A percentile compares a stretch with the other conserved stretches of the same genome.
phyloP scores from a whole-genome alignment of 1,140 invertebrate species.

The Drosophila pandora region DNA sequence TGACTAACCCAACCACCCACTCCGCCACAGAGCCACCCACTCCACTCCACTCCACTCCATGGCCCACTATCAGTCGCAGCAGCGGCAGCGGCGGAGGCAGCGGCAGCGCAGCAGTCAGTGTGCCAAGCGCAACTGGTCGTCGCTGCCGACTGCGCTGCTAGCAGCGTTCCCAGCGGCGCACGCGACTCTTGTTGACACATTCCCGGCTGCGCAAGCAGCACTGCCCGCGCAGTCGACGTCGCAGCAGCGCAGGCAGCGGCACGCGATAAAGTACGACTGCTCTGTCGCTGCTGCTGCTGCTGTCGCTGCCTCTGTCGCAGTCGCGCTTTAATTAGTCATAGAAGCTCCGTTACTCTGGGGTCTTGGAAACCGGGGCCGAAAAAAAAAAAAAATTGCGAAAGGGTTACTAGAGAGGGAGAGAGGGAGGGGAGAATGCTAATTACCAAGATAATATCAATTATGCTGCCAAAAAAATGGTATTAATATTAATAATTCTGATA shows the following conservation, averaged over 20 bases:
- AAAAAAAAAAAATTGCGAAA: not conserved
- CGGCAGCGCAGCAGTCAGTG: not conserved
- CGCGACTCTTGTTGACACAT: constrained; percentile 71
- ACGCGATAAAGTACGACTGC: constrained; percentile 59
- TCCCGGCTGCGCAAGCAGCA: constrained; percentile 15
- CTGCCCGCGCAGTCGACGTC: constrained; percentile 6
- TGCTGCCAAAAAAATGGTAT: constrained; percentile 16
- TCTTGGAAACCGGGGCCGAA: constrained; percentile 2
- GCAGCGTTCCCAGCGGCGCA: constrained; percentile 57
- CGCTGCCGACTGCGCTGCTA: constrained; percentile 8
- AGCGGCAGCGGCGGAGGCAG: no score
- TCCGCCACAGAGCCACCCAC: not conserved
- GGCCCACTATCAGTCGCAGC: not conserved
- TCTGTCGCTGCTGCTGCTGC: no score
- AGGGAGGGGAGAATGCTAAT: constrained; percentile 28
- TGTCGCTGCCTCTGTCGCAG: not conserved
- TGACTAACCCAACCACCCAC: constrained; percentile 23
- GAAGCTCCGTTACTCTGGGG: not conserved
- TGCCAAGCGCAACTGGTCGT: not conserved
- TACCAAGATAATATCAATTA: constrained; percentile 48
- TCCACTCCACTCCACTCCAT: not conserved
- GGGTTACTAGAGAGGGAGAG: not conserved
- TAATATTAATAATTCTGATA: constrained; percentile 48
- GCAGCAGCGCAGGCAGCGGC: constrained; percentile 19
- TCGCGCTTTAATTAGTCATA: constrained; percentile 52